Evolutionary conservation across 2,113 vertebrate genomes (phyloP).

Genomic region (Cacatua alba): DNA sequence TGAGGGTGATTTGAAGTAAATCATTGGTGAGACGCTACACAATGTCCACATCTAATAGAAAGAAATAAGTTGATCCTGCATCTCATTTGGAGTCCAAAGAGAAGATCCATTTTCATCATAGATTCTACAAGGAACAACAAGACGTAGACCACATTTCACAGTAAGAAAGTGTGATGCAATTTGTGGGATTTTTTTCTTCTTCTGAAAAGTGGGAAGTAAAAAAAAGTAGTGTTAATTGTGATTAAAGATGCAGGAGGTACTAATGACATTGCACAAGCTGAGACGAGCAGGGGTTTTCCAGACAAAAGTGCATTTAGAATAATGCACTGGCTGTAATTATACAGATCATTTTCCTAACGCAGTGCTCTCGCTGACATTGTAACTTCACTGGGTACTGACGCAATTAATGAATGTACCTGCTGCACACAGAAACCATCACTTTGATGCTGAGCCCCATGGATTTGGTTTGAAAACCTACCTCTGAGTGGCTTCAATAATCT

Average conservation of each 20-base stretch:
- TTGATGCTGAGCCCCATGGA: not conserved
- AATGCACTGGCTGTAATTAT: not conserved
- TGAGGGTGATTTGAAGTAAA: not conserved
- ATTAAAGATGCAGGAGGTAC: not conserved
- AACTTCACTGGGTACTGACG: not conserved
- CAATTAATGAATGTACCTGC: not conserved
- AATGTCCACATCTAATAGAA: not conserved
- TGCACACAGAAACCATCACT: not conserved
- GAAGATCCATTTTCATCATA: not conserved
- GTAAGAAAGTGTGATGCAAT: not conserved
- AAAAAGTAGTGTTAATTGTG: not conserved
- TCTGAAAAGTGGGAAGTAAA: not conserved
- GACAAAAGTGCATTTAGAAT: not conserved
- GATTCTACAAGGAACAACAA: not conserved
- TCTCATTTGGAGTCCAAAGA: not conserved
- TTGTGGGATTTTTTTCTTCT: not conserved
- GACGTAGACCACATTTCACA: not conserved
- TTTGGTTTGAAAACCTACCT: not conserved
- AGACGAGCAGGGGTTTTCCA: not conserved
- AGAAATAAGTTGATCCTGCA: not conserved
- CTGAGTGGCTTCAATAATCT: not conserved
- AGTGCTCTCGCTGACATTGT: rapidly evolving
- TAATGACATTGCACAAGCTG: not conserved
- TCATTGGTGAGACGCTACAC: not conserved
- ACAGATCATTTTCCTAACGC: not conserved